Conservation (phyloP, 2,797 vertebrate species). For the Hippopotamyrus pictus region DNA sequence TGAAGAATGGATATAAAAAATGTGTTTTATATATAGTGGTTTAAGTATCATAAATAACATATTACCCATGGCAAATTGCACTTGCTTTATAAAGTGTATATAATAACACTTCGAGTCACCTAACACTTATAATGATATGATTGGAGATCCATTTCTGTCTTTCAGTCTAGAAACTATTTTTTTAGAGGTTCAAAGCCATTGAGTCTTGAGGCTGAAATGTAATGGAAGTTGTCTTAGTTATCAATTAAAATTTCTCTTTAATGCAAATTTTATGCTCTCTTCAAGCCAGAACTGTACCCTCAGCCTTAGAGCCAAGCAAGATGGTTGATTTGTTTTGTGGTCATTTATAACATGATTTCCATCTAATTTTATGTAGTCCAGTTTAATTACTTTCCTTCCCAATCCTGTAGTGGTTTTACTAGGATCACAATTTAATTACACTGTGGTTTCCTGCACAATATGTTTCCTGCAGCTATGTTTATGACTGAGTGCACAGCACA, state of each 20-base stretch:
- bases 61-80: neutral
- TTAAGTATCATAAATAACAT: neutral
- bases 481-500: neutral
- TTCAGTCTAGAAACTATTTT: neutral
- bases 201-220: neutral
- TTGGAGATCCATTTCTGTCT: neutral
- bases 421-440: constrained; percentile 24
- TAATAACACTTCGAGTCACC: neutral
- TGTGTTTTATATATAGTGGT: neutral
- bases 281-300: neutral
- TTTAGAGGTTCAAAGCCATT: neutral
- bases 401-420: constrained; percentile 5
- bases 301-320: neutral
- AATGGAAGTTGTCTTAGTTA: constrained; percentile 13
- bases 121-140: neutral
- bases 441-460: neutral
- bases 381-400: neutral
- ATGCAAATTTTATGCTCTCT: constrained; percentile 16
- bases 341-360: neutral
- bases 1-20: neutral
- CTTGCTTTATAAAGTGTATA: neutral
- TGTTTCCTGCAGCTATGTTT: neutral
- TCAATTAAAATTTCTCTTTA: constrained; percentile 11
- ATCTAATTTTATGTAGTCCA: neutral
- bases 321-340: neutral